Conservation (phyloP, 2,888 invertebrate species). For the Dryomyza anilis region DNA sequence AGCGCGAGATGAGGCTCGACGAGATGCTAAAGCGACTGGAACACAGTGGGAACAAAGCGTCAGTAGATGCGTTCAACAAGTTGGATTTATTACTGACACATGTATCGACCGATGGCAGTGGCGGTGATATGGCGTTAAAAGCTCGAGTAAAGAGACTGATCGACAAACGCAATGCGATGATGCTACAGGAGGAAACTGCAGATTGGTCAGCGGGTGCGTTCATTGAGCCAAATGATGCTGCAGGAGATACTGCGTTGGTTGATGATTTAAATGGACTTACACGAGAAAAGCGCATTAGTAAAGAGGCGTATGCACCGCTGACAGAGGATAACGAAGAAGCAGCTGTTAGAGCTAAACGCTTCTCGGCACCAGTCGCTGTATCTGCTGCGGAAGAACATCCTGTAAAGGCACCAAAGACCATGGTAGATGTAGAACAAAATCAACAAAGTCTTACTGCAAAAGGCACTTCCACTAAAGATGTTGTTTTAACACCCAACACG, state of each 20-base stretch:
- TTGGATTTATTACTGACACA: background rate
- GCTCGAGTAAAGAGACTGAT: background rate
- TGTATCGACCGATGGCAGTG: background rate
- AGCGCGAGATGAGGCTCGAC: conserved; percentile 38
- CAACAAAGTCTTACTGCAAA: background rate
- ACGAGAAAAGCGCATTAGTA: conserved; percentile 5
- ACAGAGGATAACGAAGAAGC: background rate
- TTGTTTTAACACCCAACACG: background rate
- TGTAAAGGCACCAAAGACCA: background rate
- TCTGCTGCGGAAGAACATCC: background rate
- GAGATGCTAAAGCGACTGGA: conserved; percentile 39
- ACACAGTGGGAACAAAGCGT: background rate
- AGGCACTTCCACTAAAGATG: background rate
- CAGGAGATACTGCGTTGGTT: too few species aligned
- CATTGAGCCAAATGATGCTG: too few species aligned
- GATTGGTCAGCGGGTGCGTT: background rate
- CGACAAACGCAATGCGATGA: background rate
- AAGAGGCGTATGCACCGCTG: background rate
- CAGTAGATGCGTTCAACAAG: background rate
- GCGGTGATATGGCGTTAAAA: background rate
- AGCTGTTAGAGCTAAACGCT: background rate
- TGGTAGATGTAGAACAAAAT: background rate
- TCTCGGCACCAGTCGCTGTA: background rate
- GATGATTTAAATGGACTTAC: background rate
- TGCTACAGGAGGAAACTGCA: background rate